Evolutionary conservation across 2,113 vertebrate genomes (phyloP), one percentile per base, ranked within the genome.

Genomic region (Anarhynchus alexandrinus): DNA sequence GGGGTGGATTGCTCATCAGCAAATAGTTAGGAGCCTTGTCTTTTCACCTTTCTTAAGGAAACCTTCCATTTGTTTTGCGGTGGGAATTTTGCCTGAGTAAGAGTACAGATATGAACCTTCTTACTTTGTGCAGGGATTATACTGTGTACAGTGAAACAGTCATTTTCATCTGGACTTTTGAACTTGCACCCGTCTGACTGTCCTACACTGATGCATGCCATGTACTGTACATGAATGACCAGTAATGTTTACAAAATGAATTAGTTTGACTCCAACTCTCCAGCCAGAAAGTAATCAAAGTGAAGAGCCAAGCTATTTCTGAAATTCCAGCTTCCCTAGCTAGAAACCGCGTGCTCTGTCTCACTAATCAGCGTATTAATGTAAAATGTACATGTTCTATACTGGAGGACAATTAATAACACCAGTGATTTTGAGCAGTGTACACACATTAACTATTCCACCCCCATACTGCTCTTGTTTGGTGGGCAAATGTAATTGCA

Each of bases 271-370:
- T 96, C 95, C 92, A 94, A 15, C 86, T 79, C 83, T 93, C 83
- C 29, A 94, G 90, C 80, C 93, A 93, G 88, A 97, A 97, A 97
- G 96, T 97, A 97, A 97, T 96, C 96, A 97, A 97, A 97, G 67
- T 55, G 89, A 97, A 96, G 93, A 94, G 93, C 93, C 93, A 95
- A 95, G 80, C 82, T 96, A 69, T 90, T 94, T 93, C 90, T 94
- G 90, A 96, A 95, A 96, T 96, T 95, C 93, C 94, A 94, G 90
- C 84, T 91, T 95, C 81, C 70, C 66, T 36, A 40, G 30, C 78
- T 93, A 59, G 84, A 95, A 96, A 88, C 84, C 91, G 74, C 42
- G 13, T 14, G 54, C 84, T 96, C 66, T 84, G 73, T 79, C 86
- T 90, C 2, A 0, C 43, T 62, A 85, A 82, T 79, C 73, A 42